Evolutionary conservation across 2,888 invertebrate genomes (phyloP).

Genomic region (Vannuccia rotundouncinata): DNA sequence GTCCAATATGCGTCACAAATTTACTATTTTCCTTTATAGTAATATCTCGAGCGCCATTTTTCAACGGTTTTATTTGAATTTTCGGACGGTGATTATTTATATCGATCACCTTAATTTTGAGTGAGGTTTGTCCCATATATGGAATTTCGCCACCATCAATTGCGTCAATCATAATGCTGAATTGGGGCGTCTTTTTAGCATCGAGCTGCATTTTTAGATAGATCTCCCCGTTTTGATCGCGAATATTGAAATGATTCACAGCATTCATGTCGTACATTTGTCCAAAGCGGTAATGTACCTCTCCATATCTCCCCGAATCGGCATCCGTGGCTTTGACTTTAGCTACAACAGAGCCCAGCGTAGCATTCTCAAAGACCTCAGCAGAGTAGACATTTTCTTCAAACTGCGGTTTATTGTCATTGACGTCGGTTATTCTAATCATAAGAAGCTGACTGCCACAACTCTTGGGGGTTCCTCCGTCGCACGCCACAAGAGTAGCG

Average conservation of each 20-base stretch:
- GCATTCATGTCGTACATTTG: slow-evolving; percentile 19
- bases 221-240: slow-evolving; percentile 32
- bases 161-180: slow-evolving; percentile 30
- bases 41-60: slow-evolving; percentile 1
- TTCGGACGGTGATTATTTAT: slow-evolving; percentile 36
- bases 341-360: slow-evolving; percentile 16
- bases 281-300: slow-evolving; percentile 24
- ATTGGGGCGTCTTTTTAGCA: slow-evolving; percentile 29
- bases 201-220: slow-evolving; percentile 9
- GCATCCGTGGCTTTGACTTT: slow-evolving; percentile 21
- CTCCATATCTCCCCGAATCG: slow-evolving; percentile 27
- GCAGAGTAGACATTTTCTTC: not conserved
- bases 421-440: slow-evolving; percentile 32
- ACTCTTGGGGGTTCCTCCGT: slow-evolving; percentile 23
- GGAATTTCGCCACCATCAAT: slow-evolving; percentile 17
- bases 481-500: slow-evolving; percentile 36
- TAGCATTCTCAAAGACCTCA: slow-evolving; percentile 18
- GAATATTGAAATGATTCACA: not conserved
- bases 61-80: slow-evolving; percentile 33
- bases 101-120: slow-evolving; percentile 32
- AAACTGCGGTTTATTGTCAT: slow-evolving; percentile 37
- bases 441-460: slow-evolving; percentile 32
- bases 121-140: slow-evolving; percentile 29
- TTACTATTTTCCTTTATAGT: slow-evolving; percentile 27
- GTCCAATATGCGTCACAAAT: slow-evolving; percentile 3